Percentiles rank a stretch among this genome's conserved stretches.
These are phyloP conservation scores for Tretioscincus oriximinensis DNA, from an alignment of 2,113 vertebrate species.

Conservation along the genomic window DNA sequence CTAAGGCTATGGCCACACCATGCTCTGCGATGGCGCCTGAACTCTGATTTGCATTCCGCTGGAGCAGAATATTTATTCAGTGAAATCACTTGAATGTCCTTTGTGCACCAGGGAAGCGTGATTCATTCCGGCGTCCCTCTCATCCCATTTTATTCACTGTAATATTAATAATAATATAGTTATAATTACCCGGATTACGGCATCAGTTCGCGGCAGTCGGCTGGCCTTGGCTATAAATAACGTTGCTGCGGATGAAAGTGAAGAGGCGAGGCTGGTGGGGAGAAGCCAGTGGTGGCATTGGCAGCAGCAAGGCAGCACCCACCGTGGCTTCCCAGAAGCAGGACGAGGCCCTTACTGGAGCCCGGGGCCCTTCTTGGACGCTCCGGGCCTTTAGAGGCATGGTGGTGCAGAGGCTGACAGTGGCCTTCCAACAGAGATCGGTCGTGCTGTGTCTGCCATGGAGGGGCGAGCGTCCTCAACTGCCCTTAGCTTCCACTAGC, in stretches of 20 bases:
- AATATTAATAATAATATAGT: neutral
- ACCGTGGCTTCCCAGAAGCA: neutral
- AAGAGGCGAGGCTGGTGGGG: neutral
- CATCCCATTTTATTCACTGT: slow-evolving; percentile 1
- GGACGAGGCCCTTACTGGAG: neutral
- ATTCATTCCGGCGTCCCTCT: neutral
- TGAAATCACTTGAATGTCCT: neutral
- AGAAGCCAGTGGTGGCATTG: neutral
- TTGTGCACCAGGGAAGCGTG: slow-evolving; percentile 3
- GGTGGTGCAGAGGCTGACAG: too few relatives aligned
- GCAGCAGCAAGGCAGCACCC: neutral
- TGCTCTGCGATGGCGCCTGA: neutral
- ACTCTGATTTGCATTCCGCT: neutral
- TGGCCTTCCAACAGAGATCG: too few relatives aligned
- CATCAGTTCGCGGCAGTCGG: neutral
- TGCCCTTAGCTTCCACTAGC: too few relatives aligned
- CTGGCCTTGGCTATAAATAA: neutral
- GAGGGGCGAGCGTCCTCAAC: too few relatives aligned
- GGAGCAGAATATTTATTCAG: slow-evolving; percentile 8
- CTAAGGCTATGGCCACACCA: too few relatives aligned
- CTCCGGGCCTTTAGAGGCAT: neutral
- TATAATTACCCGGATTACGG: neutral
- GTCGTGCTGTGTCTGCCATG: too few relatives aligned
- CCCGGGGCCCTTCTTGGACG: neutral
- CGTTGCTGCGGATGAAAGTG: neutral